These are phyloP conservation scores for Chironomus tentans DNA, from an alignment of 2,888 invertebrate species.

Conservation along the genomic window DNA sequence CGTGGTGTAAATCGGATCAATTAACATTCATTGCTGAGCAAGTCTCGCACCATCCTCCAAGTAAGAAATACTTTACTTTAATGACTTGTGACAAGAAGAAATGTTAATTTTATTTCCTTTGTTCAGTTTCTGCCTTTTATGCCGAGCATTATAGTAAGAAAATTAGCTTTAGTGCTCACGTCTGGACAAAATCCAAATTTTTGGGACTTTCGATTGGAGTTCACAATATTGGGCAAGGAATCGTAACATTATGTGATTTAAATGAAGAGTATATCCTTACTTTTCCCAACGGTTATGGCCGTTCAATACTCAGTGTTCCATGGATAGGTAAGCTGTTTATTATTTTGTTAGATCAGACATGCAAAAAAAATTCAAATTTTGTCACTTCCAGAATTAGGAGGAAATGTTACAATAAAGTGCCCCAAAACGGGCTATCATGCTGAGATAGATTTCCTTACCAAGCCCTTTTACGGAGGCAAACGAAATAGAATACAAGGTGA, in stretches of 20 bases:
- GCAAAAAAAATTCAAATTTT: background rate
- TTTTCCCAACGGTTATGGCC: constrained; percentile 97
- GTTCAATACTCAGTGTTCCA: constrained; percentile 43
- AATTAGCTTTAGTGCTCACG: constrained; percentile 88
- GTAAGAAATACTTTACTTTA: constrained; percentile 44
- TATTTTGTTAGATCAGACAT: background rate
- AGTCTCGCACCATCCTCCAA: constrained; percentile 98
- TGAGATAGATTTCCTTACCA: constrained; percentile 90
- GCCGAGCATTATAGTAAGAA: constrained; percentile 88
- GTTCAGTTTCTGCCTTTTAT: constrained; percentile 92
- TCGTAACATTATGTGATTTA: constrained; percentile 78
- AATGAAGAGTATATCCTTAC: constrained; percentile 93
- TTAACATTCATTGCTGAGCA: constrained; percentile 95
- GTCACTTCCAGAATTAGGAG: constrained; percentile 68
- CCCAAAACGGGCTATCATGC: constrained; percentile 89
- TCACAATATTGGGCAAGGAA: constrained; percentile 91
- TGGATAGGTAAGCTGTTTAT: background rate
- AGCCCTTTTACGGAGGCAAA: constrained; percentile 96
- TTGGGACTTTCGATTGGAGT: constrained; percentile 95
- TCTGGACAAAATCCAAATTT: constrained; percentile 99
- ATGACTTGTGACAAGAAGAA: background rate
- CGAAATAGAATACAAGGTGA: constrained; percentile 82
- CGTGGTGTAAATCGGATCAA: constrained; percentile 82
- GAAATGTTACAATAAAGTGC: constrained; percentile 81
- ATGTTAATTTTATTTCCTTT: background rate